Conservation (phyloP, 2,113 vertebrate genomes). For the Callorhinus ursinus region DNA sequence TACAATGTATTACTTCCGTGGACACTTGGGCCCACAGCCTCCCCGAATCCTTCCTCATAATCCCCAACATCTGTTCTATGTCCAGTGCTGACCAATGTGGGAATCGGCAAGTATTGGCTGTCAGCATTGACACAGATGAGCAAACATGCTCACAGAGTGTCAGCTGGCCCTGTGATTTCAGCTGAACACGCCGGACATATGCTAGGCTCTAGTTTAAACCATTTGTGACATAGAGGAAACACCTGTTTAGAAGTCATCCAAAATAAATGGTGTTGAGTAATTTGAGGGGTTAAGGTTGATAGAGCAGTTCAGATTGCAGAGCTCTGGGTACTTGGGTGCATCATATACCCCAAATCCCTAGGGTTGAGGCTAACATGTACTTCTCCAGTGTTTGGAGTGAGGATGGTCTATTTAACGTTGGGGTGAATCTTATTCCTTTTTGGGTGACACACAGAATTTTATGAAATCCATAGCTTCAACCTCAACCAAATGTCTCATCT, state of each 20-base stretch:
- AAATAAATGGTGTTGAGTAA: constrained; percentile 75
- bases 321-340: constrained; percentile 44
- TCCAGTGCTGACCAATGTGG: constrained; percentile 66
- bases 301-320: constrained; percentile 58
- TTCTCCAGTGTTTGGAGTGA: constrained; percentile 68
- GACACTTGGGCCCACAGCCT: background rate
- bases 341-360: background rate
- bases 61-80: constrained; percentile 85
- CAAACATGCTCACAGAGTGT: constrained; percentile 65
- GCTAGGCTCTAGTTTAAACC: constrained; percentile 68
- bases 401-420: background rate
- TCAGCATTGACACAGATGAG: constrained; percentile 83
- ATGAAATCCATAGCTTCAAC: background rate
- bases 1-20: constrained; percentile 83
- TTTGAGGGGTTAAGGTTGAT: constrained; percentile 47
- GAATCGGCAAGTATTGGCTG: constrained; percentile 77
- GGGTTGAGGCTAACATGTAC: background rate
- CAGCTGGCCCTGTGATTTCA: constrained; percentile 75
- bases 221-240: constrained; percentile 77
- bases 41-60: constrained; percentile 77
- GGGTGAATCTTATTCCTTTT: background rate
- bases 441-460: background rate
- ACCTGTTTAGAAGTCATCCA: constrained; percentile 84
- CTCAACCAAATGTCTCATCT: background rate
- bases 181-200: constrained; percentile 74